Conservation (phyloP, 2,797 vertebrate species). For the Thripadectes ignobilis region DNA sequence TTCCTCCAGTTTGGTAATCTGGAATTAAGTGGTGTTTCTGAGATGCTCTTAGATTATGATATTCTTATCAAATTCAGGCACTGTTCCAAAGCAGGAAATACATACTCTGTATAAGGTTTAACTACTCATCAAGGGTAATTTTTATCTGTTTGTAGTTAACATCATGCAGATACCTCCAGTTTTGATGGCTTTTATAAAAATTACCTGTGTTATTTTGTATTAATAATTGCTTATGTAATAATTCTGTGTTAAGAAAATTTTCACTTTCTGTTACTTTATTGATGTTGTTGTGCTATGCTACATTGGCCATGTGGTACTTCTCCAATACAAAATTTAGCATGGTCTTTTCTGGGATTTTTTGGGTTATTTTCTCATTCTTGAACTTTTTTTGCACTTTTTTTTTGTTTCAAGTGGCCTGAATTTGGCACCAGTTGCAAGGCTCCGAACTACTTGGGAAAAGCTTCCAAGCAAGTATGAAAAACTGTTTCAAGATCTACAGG, state of each 20-base stretch:
- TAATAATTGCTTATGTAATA: not conserved
- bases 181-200: not conserved
- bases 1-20: not conserved
- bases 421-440: constrained; percentile 93
- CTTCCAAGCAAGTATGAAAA: constrained; percentile 98
- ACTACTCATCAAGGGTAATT: not conserved
- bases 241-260: not conserved
- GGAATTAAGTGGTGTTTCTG: not conserved
- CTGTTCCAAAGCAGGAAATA: not conserved
- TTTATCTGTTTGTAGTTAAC: not conserved
- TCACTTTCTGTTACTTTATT: not conserved
- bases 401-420: constrained; percentile 87
- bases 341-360: not conserved
- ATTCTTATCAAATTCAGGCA: not conserved
- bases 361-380: not conserved
- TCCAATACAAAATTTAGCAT: not conserved
- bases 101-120: not conserved
- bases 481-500: constrained; percentile 96
- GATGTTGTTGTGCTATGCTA: not conserved
- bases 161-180: not conserved
- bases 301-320: not conserved
- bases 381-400: not conserved
- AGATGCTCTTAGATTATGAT: not conserved
- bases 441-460: constrained; percentile 97
- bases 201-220: not conserved